Percentiles rank a stretch among this genome's conserved stretches.
These are phyloP conservation scores for Ceriagrion tenellum DNA, from an alignment of 2,888 invertebrate species.

Conservation along the genomic window DNA sequence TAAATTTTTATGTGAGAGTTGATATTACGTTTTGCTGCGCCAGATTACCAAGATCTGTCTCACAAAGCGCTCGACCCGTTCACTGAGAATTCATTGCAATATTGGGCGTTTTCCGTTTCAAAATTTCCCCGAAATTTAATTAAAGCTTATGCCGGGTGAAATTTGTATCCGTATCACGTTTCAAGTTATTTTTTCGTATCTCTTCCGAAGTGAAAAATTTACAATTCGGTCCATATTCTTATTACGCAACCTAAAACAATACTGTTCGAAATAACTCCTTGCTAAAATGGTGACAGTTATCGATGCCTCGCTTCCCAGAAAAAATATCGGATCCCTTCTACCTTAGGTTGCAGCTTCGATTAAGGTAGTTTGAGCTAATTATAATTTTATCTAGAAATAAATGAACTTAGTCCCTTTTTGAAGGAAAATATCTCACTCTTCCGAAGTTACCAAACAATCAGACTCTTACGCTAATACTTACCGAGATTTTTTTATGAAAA, in stretches of 20 bases:
- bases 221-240: not conserved
- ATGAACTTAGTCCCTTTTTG: too few species aligned
- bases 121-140: constrained; percentile 2
- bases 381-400: too few species aligned
- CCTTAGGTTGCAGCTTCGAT: not conserved
- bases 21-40: not conserved
- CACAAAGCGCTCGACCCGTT: not conserved
- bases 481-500: too few species aligned
- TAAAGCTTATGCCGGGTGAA: not conserved
- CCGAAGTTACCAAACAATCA: too few species aligned
- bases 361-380: too few species aligned
- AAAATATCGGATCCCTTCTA: not conserved
- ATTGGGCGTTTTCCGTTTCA: not conserved
- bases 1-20: not conserved
- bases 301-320: not conserved
- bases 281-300: not conserved
- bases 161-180: not conserved
- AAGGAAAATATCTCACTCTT: too few species aligned
- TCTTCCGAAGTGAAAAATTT: not conserved
- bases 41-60: not conserved
- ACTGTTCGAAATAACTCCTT: not conserved
- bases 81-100: not conserved
- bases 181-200: not conserved
- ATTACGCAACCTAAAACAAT: not conserved
- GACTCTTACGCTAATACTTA: too few species aligned